Base-by-base conservation (phyloP, 2,113 vertebrate species). In the Hypocryptadius cinnamomeus region DNA sequence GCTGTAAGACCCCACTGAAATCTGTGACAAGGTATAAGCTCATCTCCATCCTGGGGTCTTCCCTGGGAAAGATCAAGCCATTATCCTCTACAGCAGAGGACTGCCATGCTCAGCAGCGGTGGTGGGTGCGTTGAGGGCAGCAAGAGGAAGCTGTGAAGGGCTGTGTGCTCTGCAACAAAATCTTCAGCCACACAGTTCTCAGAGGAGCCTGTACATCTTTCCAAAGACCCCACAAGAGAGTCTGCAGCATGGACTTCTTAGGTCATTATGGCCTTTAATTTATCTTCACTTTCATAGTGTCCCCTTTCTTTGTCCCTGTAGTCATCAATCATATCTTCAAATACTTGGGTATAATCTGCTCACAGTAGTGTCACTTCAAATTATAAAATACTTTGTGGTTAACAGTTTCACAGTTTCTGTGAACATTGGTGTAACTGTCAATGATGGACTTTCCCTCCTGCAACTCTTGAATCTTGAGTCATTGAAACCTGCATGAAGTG, bases 321-420 rank as follows among this genome's bases (percentile, higher is more conserved):
- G 66, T 87, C 59, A 69, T 93, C 92, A 85, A 65, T 85, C 37
- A 48, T 63, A 15, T 21, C 40, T 61, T 90, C 64, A 83, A 80
- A 90, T 87, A 92, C 72, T 74, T 57, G 73, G 39, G 28, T 74
- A 12, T 86, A 68, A 85, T 95, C 87, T 89, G 24, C 33, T 94
- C 88, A 85, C 61, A 39, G 53, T 63, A 45, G 30, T 20, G 16
- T 80, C 61, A 27, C 77, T 97, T 87, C 42, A 93, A 39, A 80
- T 57, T 87, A 53, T 93, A 77, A 92, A 93, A 81, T 93, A 79
- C n/a, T 94, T 94, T 69, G 50, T 12, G 22, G n/a, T 39, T 87
- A 42, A 11, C 27, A 79, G 42, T 89, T 80, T 60, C 91, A 95
- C 84, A 30, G 25, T 93, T 73, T 96, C 94, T 86, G 25, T 93